Evolutionary conservation across 2,797 vertebrate species (phyloP), one percentile per base, ranked within the genome.

Genomic region (Xenopus petersii): DNA sequence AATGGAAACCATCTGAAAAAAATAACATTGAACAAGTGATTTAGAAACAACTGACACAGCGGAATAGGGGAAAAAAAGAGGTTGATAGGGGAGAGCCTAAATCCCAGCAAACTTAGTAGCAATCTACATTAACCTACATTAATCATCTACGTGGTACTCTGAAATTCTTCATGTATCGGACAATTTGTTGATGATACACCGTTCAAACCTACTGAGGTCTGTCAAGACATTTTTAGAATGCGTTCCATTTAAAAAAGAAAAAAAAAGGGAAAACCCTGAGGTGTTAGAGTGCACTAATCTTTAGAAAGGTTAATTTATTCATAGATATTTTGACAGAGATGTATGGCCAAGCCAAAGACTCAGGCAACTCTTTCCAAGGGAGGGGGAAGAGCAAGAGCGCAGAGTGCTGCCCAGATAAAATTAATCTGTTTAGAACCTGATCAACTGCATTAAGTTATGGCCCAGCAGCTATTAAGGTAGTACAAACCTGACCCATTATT

Each of bases 221-320:
- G 91, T 89, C 90, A 91, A 90, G 89, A 90, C 86, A 75, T 89
- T 93, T 92, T 92, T 90, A 88, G 90, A 93, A 89, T 90, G 91
- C 89, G 91, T 89, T 94, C 92, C 92, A 92, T 91, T 94, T 90
- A n/a, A 67, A 75, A 49, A 67, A 13, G 12, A 89, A 93, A 82
- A 16, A 67, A 30, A 30, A 30, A 30, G 26, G 51, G 21, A n/a
- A 94, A 95, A 94, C 95, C 95, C 95, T 83, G 93, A 92, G 95
- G 96, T 97, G 95, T 95, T 94, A 95, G 93, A 92, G 95, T 92
- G 93, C 93, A 94, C 97, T 98, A 98, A 99, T 98, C 97, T 99
- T 98, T 97, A 95, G 93, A 93, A 98, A 99, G 97, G 96, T 99
- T 98, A 98, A 98, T 98, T 98, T 98, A 98, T 99, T 98, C 97